Conservation (phyloP, 2,113 vertebrate species). For the Epinephelus cyanopodus region DNA sequence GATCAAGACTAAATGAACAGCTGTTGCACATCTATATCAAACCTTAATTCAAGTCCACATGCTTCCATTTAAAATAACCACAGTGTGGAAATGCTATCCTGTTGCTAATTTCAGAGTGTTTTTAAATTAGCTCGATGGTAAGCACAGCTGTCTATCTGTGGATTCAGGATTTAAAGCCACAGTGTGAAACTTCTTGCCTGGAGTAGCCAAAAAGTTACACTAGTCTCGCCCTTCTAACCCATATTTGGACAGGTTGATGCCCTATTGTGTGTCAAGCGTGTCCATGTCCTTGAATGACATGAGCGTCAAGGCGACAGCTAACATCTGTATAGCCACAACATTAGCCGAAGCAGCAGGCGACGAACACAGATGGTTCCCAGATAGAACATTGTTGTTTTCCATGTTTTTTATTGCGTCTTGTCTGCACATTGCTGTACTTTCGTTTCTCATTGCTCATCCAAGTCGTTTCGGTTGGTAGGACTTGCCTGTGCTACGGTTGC, state of each 20-base stretch:
- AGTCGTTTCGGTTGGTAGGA: background rate
- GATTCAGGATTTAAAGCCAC: conserved; percentile 42
- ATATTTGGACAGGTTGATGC: conserved; percentile 6
- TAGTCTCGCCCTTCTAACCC: background rate
- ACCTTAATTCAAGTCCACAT: background rate
- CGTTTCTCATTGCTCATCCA: background rate
- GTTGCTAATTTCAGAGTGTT: conserved; percentile 48
- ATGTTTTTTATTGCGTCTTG: background rate
- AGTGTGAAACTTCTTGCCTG: background rate
- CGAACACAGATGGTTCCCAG: background rate
- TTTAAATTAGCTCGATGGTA: conserved; percentile 45
- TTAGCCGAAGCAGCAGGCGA: background rate
- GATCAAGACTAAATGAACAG: background rate
- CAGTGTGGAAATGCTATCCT: conserved; percentile 28
- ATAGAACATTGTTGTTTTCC: background rate
- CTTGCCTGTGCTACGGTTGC: background rate
- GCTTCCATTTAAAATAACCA: background rate
- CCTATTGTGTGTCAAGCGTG: background rate
- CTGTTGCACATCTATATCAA: background rate
- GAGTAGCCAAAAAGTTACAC: background rate
- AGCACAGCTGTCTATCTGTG: conserved; percentile 45
- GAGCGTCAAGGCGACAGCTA: background rate
- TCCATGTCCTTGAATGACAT: conserved; percentile 5
- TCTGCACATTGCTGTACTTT: background rate
- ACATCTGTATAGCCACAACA: background rate